Base-by-base conservation (phyloP, 1,140 invertebrate species). In the Cotesia typhae region DNA sequence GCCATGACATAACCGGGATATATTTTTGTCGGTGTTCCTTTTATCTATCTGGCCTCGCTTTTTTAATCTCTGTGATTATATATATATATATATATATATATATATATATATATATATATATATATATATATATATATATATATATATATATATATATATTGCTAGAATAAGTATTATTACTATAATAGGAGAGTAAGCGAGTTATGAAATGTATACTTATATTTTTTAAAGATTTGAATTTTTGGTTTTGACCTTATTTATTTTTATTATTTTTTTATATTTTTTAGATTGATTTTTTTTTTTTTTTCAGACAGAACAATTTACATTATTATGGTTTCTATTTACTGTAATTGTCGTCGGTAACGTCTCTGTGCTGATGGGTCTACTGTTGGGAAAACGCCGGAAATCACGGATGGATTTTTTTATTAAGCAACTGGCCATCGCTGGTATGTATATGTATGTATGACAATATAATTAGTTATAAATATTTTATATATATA, bases 361-460 rank as follows among this genome's bases (percentile, higher is more conserved):
- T 6, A 98, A 98, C 85, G 90, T 91, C 9, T 92, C 95, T 0
- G 96, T 98, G 1, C 89, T 98, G 28, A 90, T 92, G 0, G 94
- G 95, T 6, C 89, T 98, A 51, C 85, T 94, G 36, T 89, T 96
- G 61, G 94, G 94, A 73, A 96, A 96, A 84, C 90, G 91, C 59
- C 89, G 95, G 78, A 97, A 96, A 83, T 96, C 96, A 10, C 88
- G 96, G 20, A 98, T 98, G 95, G 97, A 97, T 81, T 98, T 96
- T 87, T 98, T 98, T 87, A 98, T 98, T 76, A 95, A 95, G 89
- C 96, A 98, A 81, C 87, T 98, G 14, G 96, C 96, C 4, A 90
- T 97, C 72, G 95, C 96, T 87, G 96, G 96, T 94, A 80, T 55
- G 53, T 55, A 55, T 55, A 55, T 55, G 53, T 14, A 55, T 55